phyloP scores from a whole-genome alignment of 2,888 invertebrate species.

The Acrobasis repandana region DNA sequence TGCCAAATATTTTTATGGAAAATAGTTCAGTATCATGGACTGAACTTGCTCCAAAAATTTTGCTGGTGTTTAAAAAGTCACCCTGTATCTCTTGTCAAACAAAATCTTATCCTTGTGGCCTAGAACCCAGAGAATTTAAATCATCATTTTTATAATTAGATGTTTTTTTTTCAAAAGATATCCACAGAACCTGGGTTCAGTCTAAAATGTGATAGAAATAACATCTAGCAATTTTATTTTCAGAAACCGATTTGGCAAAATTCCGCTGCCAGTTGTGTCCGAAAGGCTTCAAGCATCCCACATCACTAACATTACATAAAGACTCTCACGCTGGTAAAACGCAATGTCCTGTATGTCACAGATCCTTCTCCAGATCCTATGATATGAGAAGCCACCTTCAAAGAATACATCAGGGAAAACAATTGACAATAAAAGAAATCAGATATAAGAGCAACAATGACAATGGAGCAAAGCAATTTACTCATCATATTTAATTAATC shows the following conservation, averaged over 20 bases:
- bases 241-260: slow-evolving; percentile 82
- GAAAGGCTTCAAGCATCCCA: slow-evolving; percentile 85
- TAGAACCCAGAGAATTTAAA: no score
- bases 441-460: slow-evolving; percentile 74
- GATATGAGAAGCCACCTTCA: slow-evolving; percentile 84
- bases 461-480: slow-evolving; percentile 66
- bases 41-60: no score
- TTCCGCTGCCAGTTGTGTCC: slow-evolving; percentile 85
- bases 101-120: no score
- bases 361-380: slow-evolving; percentile 84
- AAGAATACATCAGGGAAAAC: slow-evolving; percentile 83
- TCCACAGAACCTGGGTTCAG: no score
- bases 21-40: no score
- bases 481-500: slow-evolving; percentile 66
- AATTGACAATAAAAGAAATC: slow-evolving; percentile 76
- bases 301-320: slow-evolving; percentile 84
- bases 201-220: background rate
- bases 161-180: no score
- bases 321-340: slow-evolving; percentile 85
- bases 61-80: no score
- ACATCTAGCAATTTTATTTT: slow-evolving; percentile 37
- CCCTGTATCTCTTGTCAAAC: no score
- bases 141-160: no score
- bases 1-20: no score
- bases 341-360: slow-evolving; percentile 84